Percentiles rank a stretch among this genome's conserved stretches.
Conservation (phyloP, 2,797 vertebrate species). For the Melanotaenia trifasciata region DNA sequence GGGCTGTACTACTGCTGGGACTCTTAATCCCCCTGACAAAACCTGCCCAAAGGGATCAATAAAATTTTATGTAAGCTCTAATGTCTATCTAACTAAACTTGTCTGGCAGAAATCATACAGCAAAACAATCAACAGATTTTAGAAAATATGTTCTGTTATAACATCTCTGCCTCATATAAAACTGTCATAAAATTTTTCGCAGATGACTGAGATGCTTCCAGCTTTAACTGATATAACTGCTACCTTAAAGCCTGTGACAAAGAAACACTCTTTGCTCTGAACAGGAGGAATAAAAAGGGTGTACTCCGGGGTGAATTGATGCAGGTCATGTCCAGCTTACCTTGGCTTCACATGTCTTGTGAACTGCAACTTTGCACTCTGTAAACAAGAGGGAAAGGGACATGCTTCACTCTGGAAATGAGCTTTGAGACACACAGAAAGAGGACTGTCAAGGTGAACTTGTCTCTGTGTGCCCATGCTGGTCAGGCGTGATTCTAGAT, state of each 20-base stretch:
- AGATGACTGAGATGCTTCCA: too few species aligned
- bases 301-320: not conserved
- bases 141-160: not conserved
- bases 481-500: slow-evolving; percentile 19
- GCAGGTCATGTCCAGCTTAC: slow-evolving; percentile 69
- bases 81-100: too few species aligned
- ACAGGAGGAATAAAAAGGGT: slow-evolving; percentile 4
- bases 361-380: slow-evolving; percentile 89
- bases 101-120: too few species aligned
- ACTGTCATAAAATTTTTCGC: not conserved
- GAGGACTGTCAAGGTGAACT: slow-evolving; percentile 16
- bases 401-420: slow-evolving; percentile 23
- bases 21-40: too few species aligned
- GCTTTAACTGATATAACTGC: too few species aligned
- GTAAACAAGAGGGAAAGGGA: slow-evolving; percentile 47
- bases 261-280: slow-evolving; percentile 22
- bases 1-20: too few species aligned
- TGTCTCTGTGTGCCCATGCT: slow-evolving; percentile 19
- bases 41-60: too few species aligned
- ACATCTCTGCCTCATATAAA: slow-evolving; percentile 3
- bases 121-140: too few species aligned
- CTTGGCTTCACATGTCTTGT: slow-evolving; percentile 89
- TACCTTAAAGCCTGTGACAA: slow-evolving; percentile 26
- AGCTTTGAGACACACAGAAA: slow-evolving; percentile 11
- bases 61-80: too few species aligned